These are phyloP conservation scores for Pandemis corylana DNA, from an alignment of 2,888 invertebrate species.

Conservation along the genomic window DNA sequence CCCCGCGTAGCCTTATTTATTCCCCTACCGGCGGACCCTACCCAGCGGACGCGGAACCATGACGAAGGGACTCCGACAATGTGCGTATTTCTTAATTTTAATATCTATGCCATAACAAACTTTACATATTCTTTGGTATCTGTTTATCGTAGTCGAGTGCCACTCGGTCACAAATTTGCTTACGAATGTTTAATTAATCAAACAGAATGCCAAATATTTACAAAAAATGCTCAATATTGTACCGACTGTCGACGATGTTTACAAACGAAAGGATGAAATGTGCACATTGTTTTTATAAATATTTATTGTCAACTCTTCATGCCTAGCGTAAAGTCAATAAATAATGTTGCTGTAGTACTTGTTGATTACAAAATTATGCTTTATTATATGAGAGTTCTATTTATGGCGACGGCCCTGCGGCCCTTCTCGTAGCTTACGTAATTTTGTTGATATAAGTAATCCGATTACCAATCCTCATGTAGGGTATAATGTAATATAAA, in stretches of 20 bases:
- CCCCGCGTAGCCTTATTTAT: background rate
- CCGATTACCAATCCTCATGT: slow-evolving; percentile 71
- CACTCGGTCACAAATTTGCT: slow-evolving; percentile 66
- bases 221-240: slow-evolving; percentile 70
- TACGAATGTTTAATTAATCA: slow-evolving; percentile 49
- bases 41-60: slow-evolving; percentile 58
- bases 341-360: slow-evolving; percentile 78
- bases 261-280: slow-evolving; percentile 59
- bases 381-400: slow-evolving; percentile 79
- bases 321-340: slow-evolving; percentile 75
- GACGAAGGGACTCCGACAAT: slow-evolving; percentile 60
- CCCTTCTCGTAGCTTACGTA: slow-evolving; percentile 67
- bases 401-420: slow-evolving; percentile 69
- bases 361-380: slow-evolving; percentile 79
- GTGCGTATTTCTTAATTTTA: slow-evolving; percentile 73
- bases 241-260: slow-evolving; percentile 56
- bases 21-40: background rate
- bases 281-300: slow-evolving; percentile 75
- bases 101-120: slow-evolving; percentile 44
- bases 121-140: slow-evolving; percentile 42
- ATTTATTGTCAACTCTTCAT: slow-evolving; percentile 71
- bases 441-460: slow-evolving; percentile 68
- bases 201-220: slow-evolving; percentile 68
- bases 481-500: slow-evolving; percentile 75
- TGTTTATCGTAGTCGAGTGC: slow-evolving; percentile 53